These are phyloP conservation scores for Grallaria varia DNA, from an alignment of 2,113 vertebrate species.

Conservation along the genomic window DNA sequence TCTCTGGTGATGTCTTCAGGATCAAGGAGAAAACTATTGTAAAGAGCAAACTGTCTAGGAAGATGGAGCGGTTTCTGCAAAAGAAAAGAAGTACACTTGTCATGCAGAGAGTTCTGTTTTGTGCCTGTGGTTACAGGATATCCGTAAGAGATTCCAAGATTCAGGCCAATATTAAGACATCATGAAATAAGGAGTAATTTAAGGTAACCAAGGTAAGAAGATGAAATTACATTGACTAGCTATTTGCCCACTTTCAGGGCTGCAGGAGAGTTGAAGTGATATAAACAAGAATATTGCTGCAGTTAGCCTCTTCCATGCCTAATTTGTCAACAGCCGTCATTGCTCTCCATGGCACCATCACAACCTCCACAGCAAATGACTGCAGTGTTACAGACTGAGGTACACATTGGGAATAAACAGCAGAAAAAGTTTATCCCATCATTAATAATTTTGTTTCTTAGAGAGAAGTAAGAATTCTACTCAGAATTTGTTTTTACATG, in stretches of 20 bases:
- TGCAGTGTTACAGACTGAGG: neutral
- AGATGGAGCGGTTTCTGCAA: neutral
- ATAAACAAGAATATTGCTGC: neutral
- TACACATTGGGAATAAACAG: neutral
- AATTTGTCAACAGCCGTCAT: constrained; percentile 14
- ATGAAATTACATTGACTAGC: neutral
- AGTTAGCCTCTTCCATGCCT: neutral
- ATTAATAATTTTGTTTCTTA: neutral
- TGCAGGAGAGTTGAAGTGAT: neutral
- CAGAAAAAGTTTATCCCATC: neutral
- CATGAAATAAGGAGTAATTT: neutral
- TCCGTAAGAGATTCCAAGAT: neutral
- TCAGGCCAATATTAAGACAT: neutral
- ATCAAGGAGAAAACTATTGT: neutral
- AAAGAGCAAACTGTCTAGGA: neutral
- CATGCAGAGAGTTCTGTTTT: neutral
- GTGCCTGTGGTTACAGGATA: neutral
- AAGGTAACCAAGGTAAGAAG: neutral
- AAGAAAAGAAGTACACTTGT: neutral
- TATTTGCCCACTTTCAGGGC: neutral
- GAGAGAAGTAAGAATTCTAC: neutral
- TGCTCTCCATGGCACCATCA: neutral
- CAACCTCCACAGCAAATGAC: neutral
- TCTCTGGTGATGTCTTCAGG: neutral
- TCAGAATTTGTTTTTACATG: neutral